These are phyloP conservation scores for Heliothis virescens DNA, from an alignment of 1,140 invertebrate species.

Conservation along the genomic window DNA sequence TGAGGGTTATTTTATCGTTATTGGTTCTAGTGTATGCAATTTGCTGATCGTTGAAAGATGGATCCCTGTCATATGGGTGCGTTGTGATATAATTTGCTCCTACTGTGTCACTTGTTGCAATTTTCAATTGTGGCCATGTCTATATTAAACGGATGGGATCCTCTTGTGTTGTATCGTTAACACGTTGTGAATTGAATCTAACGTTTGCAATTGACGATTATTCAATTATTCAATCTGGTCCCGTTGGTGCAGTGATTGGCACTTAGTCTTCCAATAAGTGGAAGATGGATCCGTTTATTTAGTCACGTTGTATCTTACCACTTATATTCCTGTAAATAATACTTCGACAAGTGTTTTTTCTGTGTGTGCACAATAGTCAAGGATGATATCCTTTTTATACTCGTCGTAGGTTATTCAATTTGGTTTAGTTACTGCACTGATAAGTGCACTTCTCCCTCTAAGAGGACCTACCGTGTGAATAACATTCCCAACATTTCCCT, in stretches of 20 bases:
- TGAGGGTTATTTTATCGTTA: constrained; percentile 67
- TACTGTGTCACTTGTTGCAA: constrained; percentile 27
- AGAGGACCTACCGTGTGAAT: too few relatives aligned
- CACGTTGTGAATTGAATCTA: constrained; percentile 18
- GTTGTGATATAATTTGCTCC: neutral
- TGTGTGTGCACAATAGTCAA: neutral
- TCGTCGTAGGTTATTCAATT: constrained; percentile 1
- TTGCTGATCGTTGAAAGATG: constrained; percentile 61
- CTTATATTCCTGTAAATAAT: neutral
- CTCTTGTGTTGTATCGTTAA: constrained; percentile 21
- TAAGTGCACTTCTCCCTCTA: neutral
- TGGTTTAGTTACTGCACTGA: neutral
- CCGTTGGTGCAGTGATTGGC: constrained; percentile 29
- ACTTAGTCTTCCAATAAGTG: constrained; percentile 26
- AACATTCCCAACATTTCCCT: too few relatives aligned
- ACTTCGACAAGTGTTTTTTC: neutral
- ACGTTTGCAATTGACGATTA: constrained; percentile 33
- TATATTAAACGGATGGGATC: constrained; percentile 13
- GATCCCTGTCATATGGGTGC: constrained; percentile 23
- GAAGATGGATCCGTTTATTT: constrained; percentile 13
- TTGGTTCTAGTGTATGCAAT: constrained; percentile 65
- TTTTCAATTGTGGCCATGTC: constrained; percentile 28
- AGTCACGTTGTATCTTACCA: neutral
- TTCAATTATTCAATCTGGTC: constrained; percentile 27
- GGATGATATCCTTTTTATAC: constrained; percentile 2